phyloP scores from a whole-genome alignment of 2,113 vertebrate species.

The Rhinoderma darwinii region DNA sequence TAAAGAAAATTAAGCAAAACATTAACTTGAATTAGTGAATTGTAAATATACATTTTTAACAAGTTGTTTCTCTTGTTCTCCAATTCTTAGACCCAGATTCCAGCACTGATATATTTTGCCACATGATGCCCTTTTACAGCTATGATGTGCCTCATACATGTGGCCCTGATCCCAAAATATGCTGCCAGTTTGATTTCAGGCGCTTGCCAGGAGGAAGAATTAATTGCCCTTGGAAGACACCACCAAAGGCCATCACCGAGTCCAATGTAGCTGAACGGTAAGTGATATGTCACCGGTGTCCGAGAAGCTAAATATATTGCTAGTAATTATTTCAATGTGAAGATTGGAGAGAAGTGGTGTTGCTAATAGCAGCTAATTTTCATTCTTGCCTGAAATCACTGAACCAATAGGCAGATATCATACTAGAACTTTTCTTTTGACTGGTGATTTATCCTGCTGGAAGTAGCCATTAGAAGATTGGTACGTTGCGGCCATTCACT shows the following conservation, averaged over 20 bases:
- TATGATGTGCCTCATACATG: slow-evolving; percentile 96
- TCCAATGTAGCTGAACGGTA: slow-evolving; percentile 91
- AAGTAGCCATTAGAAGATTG: background rate
- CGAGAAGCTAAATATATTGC: background rate
- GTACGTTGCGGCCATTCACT: no score
- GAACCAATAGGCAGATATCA: background rate
- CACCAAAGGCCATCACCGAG: slow-evolving; percentile 86
- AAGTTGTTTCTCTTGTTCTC: background rate
- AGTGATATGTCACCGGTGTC: slow-evolving; percentile 45
- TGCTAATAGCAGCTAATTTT: background rate
- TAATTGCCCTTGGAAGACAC: slow-evolving; percentile 97
- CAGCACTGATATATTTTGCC: slow-evolving; percentile 94
- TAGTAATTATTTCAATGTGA: background rate
- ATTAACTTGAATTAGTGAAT: background rate
- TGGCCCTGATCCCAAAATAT: slow-evolving; percentile 95
- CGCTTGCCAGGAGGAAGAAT: slow-evolving; percentile 92
- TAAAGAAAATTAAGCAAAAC: background rate
- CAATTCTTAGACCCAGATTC: slow-evolving; percentile 76
- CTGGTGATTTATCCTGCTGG: background rate
- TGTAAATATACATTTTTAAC: background rate
- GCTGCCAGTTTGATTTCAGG: slow-evolving; percentile 98
- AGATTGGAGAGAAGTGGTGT: no score
- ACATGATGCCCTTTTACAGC: slow-evolving; percentile 99
- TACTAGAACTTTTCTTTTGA: background rate
- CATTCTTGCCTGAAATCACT: background rate